phyloP scores from a whole-genome alignment of 2,888 invertebrate species.

The Parthenolecanium corni region DNA sequence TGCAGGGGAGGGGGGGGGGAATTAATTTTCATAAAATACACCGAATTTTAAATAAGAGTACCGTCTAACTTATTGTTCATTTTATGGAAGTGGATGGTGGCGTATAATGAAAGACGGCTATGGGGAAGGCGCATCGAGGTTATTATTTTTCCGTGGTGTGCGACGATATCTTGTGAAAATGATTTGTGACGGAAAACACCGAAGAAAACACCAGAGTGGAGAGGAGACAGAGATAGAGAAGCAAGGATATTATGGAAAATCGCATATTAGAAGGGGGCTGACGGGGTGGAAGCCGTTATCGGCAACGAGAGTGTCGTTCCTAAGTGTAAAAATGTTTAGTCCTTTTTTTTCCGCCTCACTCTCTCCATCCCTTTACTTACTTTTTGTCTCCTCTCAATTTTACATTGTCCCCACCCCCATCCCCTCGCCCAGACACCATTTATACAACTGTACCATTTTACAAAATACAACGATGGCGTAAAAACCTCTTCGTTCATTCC shows the following conservation, averaged over 20 bases:
- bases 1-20: background rate
- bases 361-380: no score
- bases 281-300: conserved; percentile 5
- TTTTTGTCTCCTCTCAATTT: no score
- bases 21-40: background rate
- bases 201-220: background rate
- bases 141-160: conserved; percentile 8
- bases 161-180: conserved; percentile 3
- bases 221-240: background rate
- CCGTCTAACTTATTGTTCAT: conserved; percentile 20
- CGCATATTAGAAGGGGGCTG: background rate
- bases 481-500: conserved; percentile 2
- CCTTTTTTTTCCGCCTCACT: no score
- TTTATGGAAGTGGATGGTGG: background rate
- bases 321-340: conserved; percentile 13
- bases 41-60: background rate
- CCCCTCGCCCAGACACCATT: background rate
- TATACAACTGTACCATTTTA: background rate
- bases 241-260: background rate
- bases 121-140: conserved; percentile 3
- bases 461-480: background rate
- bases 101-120: no score
- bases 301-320: conserved; percentile 19
- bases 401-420: no score
- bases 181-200: conserved; percentile 23